Evolutionary conservation across 2,797 vertebrate species (phyloP).

Genomic region (Buphagus erythrorhynchus): DNA sequence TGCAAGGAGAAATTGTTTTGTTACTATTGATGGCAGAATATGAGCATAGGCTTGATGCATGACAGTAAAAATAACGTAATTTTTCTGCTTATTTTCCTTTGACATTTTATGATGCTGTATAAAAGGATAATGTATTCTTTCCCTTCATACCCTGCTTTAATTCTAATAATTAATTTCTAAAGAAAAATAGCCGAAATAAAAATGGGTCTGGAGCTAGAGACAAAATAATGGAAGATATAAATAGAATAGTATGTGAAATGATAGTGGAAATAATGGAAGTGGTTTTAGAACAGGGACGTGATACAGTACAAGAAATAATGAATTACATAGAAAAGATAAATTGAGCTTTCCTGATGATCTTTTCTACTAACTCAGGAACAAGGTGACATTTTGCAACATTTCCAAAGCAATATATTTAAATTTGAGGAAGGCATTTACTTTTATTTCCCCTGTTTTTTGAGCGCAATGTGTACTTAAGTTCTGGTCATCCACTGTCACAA

Average conservation of each 20-base stretch:
- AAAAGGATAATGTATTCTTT: not conserved
- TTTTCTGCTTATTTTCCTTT: not conserved
- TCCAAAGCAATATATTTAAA: not conserved
- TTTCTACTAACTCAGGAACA: not conserved
- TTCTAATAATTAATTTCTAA: constrained; percentile 1
- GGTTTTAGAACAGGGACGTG: not conserved
- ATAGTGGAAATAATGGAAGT: not conserved
- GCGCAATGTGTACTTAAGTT: not conserved
- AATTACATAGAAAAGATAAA: not conserved
- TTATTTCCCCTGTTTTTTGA: not conserved
- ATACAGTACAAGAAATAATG: not conserved
- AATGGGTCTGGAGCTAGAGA: not conserved
- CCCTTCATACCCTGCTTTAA: not conserved
- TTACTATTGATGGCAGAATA: not conserved
- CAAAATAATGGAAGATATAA: constrained; percentile 7
- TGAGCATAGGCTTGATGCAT: not conserved
- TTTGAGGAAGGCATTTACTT: not conserved
- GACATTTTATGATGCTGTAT: not conserved
- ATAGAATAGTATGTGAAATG: not conserved
- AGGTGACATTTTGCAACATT: not conserved
- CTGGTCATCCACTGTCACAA: not conserved
- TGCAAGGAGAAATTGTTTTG: not conserved
- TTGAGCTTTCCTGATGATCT: not conserved
- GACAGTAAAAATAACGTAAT: not conserved
- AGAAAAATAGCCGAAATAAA: constrained; percentile 1